Percentiles rank a stretch among this genome's conserved stretches.
These are phyloP conservation scores for Muscicapa adusta DNA, from an alignment of 2,113 vertebrate species.

Conservation along the genomic window DNA sequence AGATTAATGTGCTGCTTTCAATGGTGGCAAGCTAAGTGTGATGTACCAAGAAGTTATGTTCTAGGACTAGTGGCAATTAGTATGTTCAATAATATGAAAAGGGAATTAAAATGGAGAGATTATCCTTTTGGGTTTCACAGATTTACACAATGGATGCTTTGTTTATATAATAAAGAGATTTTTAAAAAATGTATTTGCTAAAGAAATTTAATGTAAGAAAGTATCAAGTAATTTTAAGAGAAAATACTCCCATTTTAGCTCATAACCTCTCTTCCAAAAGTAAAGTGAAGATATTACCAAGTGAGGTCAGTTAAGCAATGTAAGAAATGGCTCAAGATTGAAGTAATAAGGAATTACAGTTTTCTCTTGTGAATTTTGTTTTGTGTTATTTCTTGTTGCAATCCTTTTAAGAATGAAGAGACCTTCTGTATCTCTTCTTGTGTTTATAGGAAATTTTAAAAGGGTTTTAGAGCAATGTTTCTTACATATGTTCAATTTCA, in stretches of 20 bases:
- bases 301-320: neutral
- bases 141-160: neutral
- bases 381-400: neutral
- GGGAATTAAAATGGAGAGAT: neutral
- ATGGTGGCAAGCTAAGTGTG: neutral
- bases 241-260: neutral
- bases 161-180: neutral
- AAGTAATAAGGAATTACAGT: neutral
- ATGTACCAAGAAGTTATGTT: neutral
- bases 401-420: neutral
- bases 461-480: neutral
- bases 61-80: neutral
- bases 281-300: neutral
- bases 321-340: neutral
- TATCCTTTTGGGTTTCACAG: neutral
- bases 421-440: neutral
- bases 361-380: neutral
- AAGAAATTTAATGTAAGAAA: neutral
- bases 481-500: neutral
- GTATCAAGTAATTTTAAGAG: neutral
- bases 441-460: neutral
- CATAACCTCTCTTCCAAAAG: neutral
- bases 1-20: neutral
- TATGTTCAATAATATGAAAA: neutral
- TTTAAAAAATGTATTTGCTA: neutral